phyloP scores from a whole-genome alignment of 1,140 invertebrate genomes.

The Tetramorium simillimum region DNA sequence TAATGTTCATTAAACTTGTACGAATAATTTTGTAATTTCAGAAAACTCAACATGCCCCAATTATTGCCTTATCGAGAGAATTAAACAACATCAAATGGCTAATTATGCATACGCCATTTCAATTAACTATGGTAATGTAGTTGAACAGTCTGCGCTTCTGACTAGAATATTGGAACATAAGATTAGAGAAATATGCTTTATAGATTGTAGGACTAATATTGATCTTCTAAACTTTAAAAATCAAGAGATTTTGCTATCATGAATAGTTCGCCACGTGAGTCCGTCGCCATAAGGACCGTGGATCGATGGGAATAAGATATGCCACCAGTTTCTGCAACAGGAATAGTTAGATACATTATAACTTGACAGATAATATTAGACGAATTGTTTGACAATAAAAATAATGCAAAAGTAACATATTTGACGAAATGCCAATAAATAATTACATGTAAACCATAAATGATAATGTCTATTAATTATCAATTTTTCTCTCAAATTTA shows the following conservation, averaged over 20 bases:
- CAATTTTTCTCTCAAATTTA: background rate
- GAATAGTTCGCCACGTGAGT: slow-evolving; percentile 91
- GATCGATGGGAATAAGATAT: slow-evolving; percentile 92
- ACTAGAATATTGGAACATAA: slow-evolving; percentile 45
- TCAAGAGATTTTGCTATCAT: slow-evolving; percentile 82
- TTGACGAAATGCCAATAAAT: background rate
- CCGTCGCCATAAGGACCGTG: slow-evolving; percentile 93
- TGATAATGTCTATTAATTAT: background rate
- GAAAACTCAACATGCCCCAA: slow-evolving; percentile 21
- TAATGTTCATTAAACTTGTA: background rate
- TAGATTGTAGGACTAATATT: background rate
- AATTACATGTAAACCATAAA: background rate
- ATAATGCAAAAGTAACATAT: background rate
- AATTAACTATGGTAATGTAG: slow-evolving; percentile 4
- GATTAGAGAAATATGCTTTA: slow-evolving; percentile 1
- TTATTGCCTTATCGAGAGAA: background rate
- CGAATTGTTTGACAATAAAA: background rate
- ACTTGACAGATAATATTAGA: background rate
- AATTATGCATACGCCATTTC: background rate
- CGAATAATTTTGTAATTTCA: slow-evolving; percentile 41
- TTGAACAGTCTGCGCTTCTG: slow-evolving; percentile 22
- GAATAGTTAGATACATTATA: background rate
- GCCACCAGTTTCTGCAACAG: slow-evolving; percentile 86
- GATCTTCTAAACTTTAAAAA: background rate
- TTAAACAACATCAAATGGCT: background rate